Percentiles rank a stretch among this genome's conserved stretches.
phyloP scores from a whole-genome alignment of 1,140 invertebrate species.

The Dendrolimus punctatus region DNA sequence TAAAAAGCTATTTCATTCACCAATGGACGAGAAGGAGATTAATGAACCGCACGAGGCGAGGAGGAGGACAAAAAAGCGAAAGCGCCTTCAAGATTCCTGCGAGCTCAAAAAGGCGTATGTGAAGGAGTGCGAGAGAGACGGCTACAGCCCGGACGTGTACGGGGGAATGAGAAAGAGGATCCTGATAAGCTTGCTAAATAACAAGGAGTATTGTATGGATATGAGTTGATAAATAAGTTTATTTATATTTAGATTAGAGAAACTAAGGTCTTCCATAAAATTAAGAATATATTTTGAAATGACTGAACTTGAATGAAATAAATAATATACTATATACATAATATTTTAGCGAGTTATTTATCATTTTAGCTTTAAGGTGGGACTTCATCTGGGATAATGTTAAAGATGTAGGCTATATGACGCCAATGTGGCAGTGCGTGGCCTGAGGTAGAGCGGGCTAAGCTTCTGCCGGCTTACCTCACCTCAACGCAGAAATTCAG shows the following conservation, averaged over 20 bases:
- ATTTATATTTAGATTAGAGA: background rate
- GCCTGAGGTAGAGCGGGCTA: too few relatives aligned
- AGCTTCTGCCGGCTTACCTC: too few relatives aligned
- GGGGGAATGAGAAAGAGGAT: slow-evolving; percentile 43
- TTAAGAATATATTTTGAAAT: too few relatives aligned
- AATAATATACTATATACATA: too few relatives aligned
- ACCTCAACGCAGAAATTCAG: too few relatives aligned
- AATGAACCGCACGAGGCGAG: slow-evolving; percentile 8
- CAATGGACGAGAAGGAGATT: slow-evolving; percentile 8
- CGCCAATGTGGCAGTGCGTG: too few relatives aligned
- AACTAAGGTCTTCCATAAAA: background rate
- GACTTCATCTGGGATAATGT: too few relatives aligned
- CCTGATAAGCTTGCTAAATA: slow-evolving; percentile 46
- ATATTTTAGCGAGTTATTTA: too few relatives aligned
- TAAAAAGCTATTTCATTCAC: slow-evolving; percentile 49
- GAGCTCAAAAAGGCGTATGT: slow-evolving; percentile 39
- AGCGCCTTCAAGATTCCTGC: slow-evolving; percentile 28
- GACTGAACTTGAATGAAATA: too few relatives aligned
- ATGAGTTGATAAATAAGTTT: slow-evolving; percentile 5
- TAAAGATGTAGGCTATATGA: too few relatives aligned
- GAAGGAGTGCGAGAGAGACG: slow-evolving; percentile 30
- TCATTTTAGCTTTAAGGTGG: too few relatives aligned
- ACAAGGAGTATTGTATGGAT: slow-evolving; percentile 49
- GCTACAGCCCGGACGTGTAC: slow-evolving; percentile 27
- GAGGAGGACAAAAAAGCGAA: slow-evolving; percentile 34